A percentile compares a stretch with the other conserved stretches of the same genome.
These are phyloP conservation scores for Hybognathus amarus DNA, from an alignment of 2,797 vertebrate species.

Conservation along the genomic window DNA sequence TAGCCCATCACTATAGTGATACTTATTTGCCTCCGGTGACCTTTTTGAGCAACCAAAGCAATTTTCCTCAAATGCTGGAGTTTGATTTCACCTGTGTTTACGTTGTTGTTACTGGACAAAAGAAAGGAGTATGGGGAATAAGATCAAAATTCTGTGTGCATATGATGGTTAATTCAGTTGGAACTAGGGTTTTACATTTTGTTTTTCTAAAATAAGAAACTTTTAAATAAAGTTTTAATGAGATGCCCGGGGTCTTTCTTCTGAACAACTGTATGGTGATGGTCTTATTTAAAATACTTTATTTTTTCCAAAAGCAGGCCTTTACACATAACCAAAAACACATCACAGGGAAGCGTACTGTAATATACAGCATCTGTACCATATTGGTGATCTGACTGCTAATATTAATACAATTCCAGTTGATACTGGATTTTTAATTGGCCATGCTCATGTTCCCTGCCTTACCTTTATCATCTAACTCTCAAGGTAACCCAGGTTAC, in stretches of 20 bases:
- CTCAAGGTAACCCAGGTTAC: neutral
- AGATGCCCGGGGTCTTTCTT: conserved; percentile 5
- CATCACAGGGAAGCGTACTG: neutral
- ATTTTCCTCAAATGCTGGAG: neutral
- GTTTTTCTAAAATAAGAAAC: conserved; percentile 28
- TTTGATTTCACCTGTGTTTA: conserved; percentile 7
- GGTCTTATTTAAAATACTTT: conserved; percentile 8
- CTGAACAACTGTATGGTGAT: neutral
- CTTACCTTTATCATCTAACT: neutral
- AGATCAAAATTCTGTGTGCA: neutral
- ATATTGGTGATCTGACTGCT: neutral
- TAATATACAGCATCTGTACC: neutral
- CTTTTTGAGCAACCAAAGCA: conserved; percentile 11
- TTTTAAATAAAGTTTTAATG: conserved; percentile 16
- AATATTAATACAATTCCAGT: neutral
- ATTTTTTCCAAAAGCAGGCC: neutral
- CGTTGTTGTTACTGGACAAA: conserved; percentile 6
- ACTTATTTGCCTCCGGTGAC: neutral
- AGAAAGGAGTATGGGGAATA: neutral
- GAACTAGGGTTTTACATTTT: neutral
- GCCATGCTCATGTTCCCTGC: neutral
- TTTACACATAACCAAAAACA: neutral
- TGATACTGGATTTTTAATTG: neutral
- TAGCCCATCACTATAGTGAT: neutral
- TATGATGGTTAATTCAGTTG: neutral